Percentiles rank a stretch among this genome's conserved stretches.
phyloP scores from a whole-genome alignment of 2,888 invertebrate species.

The Harpalus rufipes region DNA sequence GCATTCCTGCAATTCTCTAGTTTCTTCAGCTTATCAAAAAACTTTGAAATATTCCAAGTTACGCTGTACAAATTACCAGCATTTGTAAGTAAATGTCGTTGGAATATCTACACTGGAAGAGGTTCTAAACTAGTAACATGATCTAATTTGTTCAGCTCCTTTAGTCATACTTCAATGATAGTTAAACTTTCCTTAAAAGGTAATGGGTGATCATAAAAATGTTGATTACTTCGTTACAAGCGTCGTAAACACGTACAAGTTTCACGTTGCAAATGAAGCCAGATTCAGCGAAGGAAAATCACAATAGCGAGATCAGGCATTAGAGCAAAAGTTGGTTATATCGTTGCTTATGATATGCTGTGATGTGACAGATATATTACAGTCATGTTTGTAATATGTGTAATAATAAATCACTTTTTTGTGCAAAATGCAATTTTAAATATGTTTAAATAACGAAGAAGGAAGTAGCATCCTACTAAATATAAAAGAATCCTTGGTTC shows the following conservation, averaged over 20 bases:
- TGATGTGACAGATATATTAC: neutral
- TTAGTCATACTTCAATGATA: constrained; percentile 46
- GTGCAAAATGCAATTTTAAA: neutral
- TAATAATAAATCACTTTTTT: neutral
- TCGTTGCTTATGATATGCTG: neutral
- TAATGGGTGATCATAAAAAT: constrained; percentile 29
- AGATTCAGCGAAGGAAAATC: constrained; percentile 5
- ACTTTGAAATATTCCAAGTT: neutral
- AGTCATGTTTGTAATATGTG: neutral
- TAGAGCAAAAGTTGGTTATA: neutral
- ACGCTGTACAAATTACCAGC: neutral
- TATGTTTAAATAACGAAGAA: neutral
- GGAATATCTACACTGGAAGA: neutral
- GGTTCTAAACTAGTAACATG: constrained; percentile 27
- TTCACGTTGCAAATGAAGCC: constrained; percentile 38
- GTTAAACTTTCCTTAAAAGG: constrained; percentile 44
- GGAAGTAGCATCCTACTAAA: too few relatives aligned
- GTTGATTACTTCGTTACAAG: constrained; percentile 37
- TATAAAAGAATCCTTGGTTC: too few relatives aligned
- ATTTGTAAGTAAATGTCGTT: constrained; percentile 8
- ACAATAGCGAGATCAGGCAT: constrained; percentile 4
- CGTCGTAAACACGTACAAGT: constrained; percentile 41
- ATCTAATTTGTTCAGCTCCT: constrained; percentile 44
- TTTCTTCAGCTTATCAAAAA: neutral
- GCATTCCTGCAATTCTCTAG: neutral